Evolutionary conservation across 2,113 vertebrate genomes (phyloP), one percentile per base, ranked within the genome.

Genomic region (Clinocottus analis): DNA sequence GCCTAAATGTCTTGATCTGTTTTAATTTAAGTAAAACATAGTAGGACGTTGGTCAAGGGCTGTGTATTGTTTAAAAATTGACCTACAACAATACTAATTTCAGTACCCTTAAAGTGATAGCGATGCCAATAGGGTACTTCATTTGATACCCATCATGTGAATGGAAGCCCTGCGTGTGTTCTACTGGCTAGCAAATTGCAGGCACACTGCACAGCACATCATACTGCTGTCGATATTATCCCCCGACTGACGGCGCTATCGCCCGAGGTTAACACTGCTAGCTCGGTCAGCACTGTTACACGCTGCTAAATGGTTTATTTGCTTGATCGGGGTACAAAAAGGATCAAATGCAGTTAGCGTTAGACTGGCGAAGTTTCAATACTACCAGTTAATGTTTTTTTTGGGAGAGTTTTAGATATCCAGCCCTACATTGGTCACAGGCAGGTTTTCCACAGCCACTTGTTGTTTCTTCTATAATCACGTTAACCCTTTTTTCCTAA

Each of bases 381-480:
- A 8, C 16, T 4, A 31, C 56, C 29, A 3, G 27, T 7, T 58
- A 17, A 13, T 58, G 31, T 17, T 17, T 61, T 35, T 37, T 61
- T 31, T 31, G 55, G 6, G 27, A 13, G 56, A 58, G 39, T 39
- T 39, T 39, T 58, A 58, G 53, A 60, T 35, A 35, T 17, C 31
- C 29, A 60, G 59, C 17, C 59, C 19, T 33, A 2, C 14, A 12
- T 19, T 55, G n/a, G 63, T 82, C 49, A 64, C 33, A 47, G 31
- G 53, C 37, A 53, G 23, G 47, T 68, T 84, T 73, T 56, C 66
- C 62, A 63, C 51, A 78, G 64, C 63, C 62, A 55, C 67, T 77
- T 77, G 59, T 66, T 65, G 33, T 64, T 82, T 63, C 64, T 68
- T 78, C 25, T 39, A 51, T 43, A 17, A 43, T 47, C 61, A 65